Conservation (phyloP, 2,113 vertebrate species). For the Ictalurus punctatus region DNA sequence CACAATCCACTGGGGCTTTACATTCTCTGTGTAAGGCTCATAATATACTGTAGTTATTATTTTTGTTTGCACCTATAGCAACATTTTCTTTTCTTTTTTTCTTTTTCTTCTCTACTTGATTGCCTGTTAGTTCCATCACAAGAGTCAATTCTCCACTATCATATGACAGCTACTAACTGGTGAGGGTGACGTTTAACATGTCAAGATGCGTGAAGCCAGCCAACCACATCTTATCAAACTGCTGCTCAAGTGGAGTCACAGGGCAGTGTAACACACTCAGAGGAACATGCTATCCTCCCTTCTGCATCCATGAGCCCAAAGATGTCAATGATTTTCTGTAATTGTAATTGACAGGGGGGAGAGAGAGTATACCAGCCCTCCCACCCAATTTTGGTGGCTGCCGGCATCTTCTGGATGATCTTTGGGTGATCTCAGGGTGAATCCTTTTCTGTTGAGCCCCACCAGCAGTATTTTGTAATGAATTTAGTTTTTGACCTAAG, state of each 20-base stretch:
- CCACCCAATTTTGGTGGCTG: neutral
- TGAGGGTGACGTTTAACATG: neutral
- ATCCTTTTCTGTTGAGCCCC: neutral
- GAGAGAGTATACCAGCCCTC: neutral
- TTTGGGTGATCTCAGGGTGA: neutral
- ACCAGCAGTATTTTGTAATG: neutral
- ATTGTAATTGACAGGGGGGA: neutral
- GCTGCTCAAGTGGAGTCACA: neutral
- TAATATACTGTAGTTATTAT: neutral
- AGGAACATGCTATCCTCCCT: neutral
- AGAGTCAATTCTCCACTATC: neutral
- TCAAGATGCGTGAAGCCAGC: neutral
- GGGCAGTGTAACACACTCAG: neutral
- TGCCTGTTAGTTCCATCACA: neutral
- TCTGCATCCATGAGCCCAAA: no score
- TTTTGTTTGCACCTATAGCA: neutral
- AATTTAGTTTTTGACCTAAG: neutral
- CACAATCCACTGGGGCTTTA: constrained; percentile 40
- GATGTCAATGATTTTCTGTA: neutral
- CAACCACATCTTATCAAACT: neutral
- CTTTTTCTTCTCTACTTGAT: neutral
- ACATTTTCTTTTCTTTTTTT: neutral
- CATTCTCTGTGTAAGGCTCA: neutral
- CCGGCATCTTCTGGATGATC: neutral
- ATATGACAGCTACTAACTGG: neutral